phyloP scores from a whole-genome alignment of 2,888 invertebrate genomes.

The Linnaemya tessellans region DNA sequence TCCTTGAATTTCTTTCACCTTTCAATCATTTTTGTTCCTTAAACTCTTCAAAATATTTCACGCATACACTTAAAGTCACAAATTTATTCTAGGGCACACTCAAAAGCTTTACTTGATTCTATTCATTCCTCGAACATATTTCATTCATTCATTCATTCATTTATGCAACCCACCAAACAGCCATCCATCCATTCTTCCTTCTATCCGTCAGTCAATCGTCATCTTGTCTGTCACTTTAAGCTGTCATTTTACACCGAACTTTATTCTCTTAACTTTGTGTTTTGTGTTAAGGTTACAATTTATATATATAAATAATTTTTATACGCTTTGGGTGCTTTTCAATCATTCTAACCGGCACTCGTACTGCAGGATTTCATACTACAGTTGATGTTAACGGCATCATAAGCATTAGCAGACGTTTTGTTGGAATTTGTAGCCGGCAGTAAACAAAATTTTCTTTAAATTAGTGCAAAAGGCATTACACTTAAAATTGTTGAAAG shows the following conservation, averaged over 20 bases:
- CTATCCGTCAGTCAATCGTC: constrained; percentile 69
- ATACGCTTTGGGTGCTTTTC: constrained; percentile 61
- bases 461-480: background rate
- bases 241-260: constrained; percentile 71
- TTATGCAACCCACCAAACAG: constrained; percentile 46
- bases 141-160: constrained; percentile 32
- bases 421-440: background rate
- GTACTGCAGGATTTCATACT: constrained; percentile 3
- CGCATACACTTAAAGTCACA: constrained; percentile 47
- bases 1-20: constrained; percentile 77
- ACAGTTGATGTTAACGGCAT: constrained; percentile 7
- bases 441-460: background rate
- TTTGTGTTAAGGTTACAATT: constrained; percentile 70
- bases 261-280: constrained; percentile 70
- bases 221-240: constrained; percentile 71
- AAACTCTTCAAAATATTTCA: constrained; percentile 65
- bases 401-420: constrained; percentile 59
- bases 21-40: constrained; percentile 78
- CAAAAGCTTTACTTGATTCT: constrained; percentile 32
- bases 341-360: constrained; percentile 20
- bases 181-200: constrained; percentile 53
- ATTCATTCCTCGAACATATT: constrained; percentile 59
- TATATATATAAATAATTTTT: constrained; percentile 55
- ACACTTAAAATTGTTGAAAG: too few species aligned
- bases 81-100: constrained; percentile 24